Evolutionary conservation across 2,113 vertebrate genomes (phyloP).

Genomic region (Ovibos moschatus): DNA sequence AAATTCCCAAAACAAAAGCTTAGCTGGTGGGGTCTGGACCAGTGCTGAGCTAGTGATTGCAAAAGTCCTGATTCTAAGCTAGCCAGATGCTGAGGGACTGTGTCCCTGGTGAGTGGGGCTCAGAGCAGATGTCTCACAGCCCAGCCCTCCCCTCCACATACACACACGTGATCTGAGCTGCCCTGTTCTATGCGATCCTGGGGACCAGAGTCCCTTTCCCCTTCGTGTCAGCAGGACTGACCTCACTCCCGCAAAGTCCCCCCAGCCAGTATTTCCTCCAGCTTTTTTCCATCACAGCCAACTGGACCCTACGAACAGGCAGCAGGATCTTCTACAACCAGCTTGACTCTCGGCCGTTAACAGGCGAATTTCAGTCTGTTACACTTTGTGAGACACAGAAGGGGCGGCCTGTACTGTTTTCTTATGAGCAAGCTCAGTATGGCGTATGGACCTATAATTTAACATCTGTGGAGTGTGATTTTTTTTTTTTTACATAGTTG

Average conservation of each 20-base stretch:
- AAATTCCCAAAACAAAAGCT: background rate
- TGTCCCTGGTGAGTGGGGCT: background rate
- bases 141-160: background rate
- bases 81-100: background rate
- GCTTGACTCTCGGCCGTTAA: conserved; percentile 48
- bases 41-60: background rate
- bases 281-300: background rate
- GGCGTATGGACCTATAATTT: conserved; percentile 74
- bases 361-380: conserved; percentile 64
- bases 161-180: background rate
- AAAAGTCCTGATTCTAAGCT: background rate
- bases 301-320: conserved; percentile 31
- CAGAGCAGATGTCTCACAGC: background rate
- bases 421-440: conserved; percentile 80
- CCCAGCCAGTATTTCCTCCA: conserved; percentile 31
- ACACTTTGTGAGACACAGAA: conserved; percentile 79
- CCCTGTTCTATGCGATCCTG: background rate
- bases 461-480: conserved; percentile 74
- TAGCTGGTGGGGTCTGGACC: background rate
- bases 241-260: background rate
- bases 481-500: conserved; percentile 78
- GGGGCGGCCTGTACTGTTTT: conserved; percentile 77
- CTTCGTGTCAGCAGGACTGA: conserved; percentile 59
- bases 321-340: conserved; percentile 61
- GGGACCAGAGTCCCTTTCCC: background rate